Evolutionary conservation across 2,113 vertebrate species (phyloP), one percentile per base, ranked within the genome.

Genomic region (Cynoglossus semilaevis): DNA sequence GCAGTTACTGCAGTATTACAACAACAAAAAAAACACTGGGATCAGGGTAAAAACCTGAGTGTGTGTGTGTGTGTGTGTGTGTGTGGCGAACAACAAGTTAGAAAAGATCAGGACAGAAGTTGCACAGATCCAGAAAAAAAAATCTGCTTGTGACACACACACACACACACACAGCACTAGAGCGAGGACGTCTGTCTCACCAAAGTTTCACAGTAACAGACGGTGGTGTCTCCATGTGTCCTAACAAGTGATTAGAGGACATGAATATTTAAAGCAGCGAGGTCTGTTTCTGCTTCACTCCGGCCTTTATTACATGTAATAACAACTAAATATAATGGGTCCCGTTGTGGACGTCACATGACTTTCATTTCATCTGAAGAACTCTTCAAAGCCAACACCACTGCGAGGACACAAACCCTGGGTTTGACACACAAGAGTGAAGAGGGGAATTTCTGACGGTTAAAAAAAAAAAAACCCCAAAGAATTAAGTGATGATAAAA

Each of bases 121-220:
- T 36, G 9, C 35, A n/a, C 22, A 29, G 22, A 29, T 29, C 22
- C 22, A 29, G 22, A 41, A 41, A n/a, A n/a, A n/a, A n/a, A n/a
- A n/a, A n/a, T n/a, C n/a, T n/a, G n/a, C n/a, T n/a, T n/a, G n/a
- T n/a, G n/a, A 12, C 11, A 2, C 58, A 48, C 48, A 59, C 58
- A 54, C 42, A 45, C 36, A 44, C 37, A 54, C 42, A 36, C 2
- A 55, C 29, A 54, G 16, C 36, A 43, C 41, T 34, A 51, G 44
- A 55, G 37, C 51, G 57, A 76, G 68, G 63, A 65, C 58, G 2
- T n/a, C 9, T 55, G 11, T n/a, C n/a, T n/a, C n/a, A 58, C 11
- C 17, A 13, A 58, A 15, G 43, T 9, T 19, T 3, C 48, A 51
- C 12, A 64, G 41, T 41, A 51, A 66, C 43, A 63, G 14, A 15